phyloP scores from a whole-genome alignment of 2,888 invertebrate genomes.

The Steinernema scapterisci region DNA sequence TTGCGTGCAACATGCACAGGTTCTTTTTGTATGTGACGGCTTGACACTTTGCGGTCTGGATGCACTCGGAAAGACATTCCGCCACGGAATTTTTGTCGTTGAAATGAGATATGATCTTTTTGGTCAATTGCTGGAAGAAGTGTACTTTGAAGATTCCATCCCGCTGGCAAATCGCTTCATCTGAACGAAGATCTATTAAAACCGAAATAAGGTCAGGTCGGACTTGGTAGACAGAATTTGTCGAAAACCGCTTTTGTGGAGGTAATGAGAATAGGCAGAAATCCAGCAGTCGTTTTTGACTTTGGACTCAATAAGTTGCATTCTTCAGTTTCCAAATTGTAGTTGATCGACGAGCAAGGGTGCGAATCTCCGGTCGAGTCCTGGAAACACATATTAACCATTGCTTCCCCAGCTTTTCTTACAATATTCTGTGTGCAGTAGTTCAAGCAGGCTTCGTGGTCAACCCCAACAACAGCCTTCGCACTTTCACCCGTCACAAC shows the following conservation, averaged over 20 bases:
- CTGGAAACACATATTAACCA: conserved; percentile 28
- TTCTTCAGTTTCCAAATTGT: conserved; percentile 35
- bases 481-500: not conserved
- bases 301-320: conserved; percentile 30
- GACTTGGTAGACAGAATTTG: conserved; percentile 33
- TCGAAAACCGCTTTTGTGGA: not conserved
- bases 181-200: not conserved
- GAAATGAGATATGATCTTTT: conserved; percentile 14
- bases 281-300: not conserved
- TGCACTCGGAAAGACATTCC: conserved; percentile 13
- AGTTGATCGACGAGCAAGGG: conserved; percentile 34
- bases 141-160: conserved; percentile 18
- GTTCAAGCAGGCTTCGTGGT: conserved; percentile 40
- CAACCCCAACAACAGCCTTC: conserved; percentile 34
- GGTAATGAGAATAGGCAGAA: not conserved
- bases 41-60: conserved; percentile 10
- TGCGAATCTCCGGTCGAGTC: conserved; percentile 36
- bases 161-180: conserved; percentile 9
- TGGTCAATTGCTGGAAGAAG: conserved; percentile 28
- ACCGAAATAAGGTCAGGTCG: not conserved
- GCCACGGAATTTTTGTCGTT: conserved; percentile 1
- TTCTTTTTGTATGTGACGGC: conserved; percentile 17
- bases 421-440: conserved; percentile 35
- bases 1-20: conserved; percentile 17
- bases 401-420: not conserved